Evolutionary conservation across 1,140 invertebrate species (phyloP).

Genomic region (Zophobas morio): DNA sequence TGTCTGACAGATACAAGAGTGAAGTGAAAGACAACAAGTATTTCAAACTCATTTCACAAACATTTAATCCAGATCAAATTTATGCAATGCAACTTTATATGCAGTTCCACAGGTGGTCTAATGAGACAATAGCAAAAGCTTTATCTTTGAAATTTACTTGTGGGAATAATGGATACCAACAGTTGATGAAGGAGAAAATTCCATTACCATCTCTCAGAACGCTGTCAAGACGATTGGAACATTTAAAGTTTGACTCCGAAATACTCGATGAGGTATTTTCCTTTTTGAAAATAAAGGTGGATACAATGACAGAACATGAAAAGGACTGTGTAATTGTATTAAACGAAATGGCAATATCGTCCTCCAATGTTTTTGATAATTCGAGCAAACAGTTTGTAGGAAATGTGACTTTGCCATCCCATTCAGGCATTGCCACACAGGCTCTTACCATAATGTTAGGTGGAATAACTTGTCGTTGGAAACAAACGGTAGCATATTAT

Average conservation of each 20-base stretch:
- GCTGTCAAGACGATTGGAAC: background rate
- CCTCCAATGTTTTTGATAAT: background rate
- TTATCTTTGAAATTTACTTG: background rate
- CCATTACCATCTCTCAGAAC: background rate
- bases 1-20: too few relatives aligned
- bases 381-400: background rate
- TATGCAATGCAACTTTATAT: background rate
- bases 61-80: background rate
- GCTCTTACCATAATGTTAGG: background rate
- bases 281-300: background rate
- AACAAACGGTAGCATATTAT: background rate
- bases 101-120: background rate
- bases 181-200: background rate
- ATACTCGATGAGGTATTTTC: slow-evolving; percentile 4
- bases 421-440: background rate
- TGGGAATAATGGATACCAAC: background rate
- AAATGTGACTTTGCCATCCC: background rate
- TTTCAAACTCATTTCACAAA: too few relatives aligned
- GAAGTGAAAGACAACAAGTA: too few relatives aligned
- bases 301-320: background rate
- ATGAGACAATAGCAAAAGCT: background rate
- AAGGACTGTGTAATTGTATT: background rate
- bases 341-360: background rate
- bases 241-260: background rate
- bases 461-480: background rate